Evolutionary conservation across 1,140 invertebrate genomes (phyloP), one percentile per base, ranked within the genome.

Genomic region (Aporrectodea caliginosa): DNA sequence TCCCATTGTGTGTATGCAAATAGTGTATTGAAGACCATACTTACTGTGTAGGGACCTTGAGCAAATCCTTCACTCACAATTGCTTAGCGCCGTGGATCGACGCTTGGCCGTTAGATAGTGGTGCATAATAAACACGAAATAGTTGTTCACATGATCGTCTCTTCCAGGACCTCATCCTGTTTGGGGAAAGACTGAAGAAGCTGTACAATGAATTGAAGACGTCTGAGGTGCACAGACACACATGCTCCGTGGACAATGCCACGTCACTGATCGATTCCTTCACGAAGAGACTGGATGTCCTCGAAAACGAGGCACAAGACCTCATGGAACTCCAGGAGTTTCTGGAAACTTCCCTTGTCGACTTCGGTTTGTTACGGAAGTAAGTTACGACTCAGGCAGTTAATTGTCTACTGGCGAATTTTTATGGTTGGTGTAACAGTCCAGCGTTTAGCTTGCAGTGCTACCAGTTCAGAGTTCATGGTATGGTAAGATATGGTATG

Each of bases 301-400:
- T 88, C 70, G 86, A 88, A 77, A 87, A 87, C 80, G 86, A 88
- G 73, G 87, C 87, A 68, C 86, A 86, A 82, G 87, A 89, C 81
- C 80, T 88, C 22, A 87, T 86, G 73, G 87, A 89, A 79, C 82
- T 89, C 1, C 87, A 89, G 80, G 86, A 87, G 79, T 80, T 89
- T n/a, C 80, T 89, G 12, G 87, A 88, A 77, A 82, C 85, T 2
- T 84, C 85, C 73, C 85, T 89, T 35, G 86, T 88, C 33, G 85
- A 88, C 82, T 88, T 88, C 80, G 84, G 80, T 33, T 81, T 87
- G 30, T 81, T 89, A n/a, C 86, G 85, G 33, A 82, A 84, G 86
- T 87, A 84, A 85, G 84, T 82, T 43, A n/a, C 30, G 43, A 68
- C 71, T 30, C 58, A 12, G 12, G n/a, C 58, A 68, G 58, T 68